phyloP scores from a whole-genome alignment of 2,797 vertebrate genomes.

The Fringilla coelebs region DNA sequence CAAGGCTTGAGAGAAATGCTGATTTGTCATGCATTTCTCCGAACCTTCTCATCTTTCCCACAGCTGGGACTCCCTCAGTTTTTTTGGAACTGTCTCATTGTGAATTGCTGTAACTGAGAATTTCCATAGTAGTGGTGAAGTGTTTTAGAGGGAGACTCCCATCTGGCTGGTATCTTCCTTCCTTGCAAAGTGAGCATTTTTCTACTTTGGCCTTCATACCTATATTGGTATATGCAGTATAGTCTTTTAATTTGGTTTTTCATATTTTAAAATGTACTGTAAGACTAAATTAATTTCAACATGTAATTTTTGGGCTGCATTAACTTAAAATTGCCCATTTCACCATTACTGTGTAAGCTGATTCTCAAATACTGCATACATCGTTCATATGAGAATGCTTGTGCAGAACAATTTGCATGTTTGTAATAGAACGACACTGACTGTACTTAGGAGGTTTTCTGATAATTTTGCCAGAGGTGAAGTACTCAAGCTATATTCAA shows the following conservation, averaged over 20 bases:
- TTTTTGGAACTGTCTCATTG: conserved; percentile 20
- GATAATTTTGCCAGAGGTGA: neutral
- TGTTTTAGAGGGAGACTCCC: neutral
- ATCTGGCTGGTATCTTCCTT: neutral
- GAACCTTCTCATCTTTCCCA: neutral
- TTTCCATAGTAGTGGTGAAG: conserved; percentile 63
- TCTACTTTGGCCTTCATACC: neutral
- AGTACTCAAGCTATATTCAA: conserved; percentile 40
- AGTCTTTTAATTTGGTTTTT: neutral
- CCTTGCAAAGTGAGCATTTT: neutral
- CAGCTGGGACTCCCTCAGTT: neutral
- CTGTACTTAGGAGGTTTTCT: neutral
- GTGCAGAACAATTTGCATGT: conserved; percentile 45
- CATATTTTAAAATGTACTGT: neutral
- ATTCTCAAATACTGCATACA: conserved; percentile 57
- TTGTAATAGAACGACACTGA: neutral
- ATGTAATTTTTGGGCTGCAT: neutral
- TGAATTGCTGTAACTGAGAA: conserved; percentile 65
- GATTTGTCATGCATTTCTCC: neutral
- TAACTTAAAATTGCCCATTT: neutral
- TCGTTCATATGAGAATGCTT: neutral
- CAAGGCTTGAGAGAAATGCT: neutral
- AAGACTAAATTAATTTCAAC: neutral
- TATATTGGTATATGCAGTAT: neutral
- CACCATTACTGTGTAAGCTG: conserved; percentile 53